Percentiles rank a stretch among this genome's conserved stretches.
phyloP scores from a whole-genome alignment of 1,140 invertebrate genomes.

The Proctacanthus coquilletti region DNA sequence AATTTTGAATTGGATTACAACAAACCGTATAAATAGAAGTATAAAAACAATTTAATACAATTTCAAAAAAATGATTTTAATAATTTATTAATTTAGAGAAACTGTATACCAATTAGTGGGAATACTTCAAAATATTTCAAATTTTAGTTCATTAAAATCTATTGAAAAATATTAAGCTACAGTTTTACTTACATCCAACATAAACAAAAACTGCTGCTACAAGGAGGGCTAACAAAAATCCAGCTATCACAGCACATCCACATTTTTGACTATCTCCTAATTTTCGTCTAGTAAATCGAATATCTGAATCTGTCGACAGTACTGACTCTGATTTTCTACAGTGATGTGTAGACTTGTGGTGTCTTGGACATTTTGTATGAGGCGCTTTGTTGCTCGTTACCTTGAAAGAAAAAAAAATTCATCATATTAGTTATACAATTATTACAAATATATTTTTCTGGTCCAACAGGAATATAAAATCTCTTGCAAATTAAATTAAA shows the following conservation, averaged over 20 bases:
- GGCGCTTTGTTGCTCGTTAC: constrained; percentile 4
- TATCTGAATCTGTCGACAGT: constrained; percentile 67
- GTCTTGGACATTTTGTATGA: constrained; percentile 16
- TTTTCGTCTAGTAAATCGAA: constrained; percentile 67
- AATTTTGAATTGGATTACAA: no score
- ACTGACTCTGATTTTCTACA: constrained; percentile 53
- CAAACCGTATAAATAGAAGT: no score
- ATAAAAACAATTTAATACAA: no score
- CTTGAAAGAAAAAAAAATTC: constrained; percentile 4
- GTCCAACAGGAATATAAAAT: not conserved
- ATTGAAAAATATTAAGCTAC: constrained; percentile 2
- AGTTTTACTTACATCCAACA: constrained; percentile 79
- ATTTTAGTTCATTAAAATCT: no score
- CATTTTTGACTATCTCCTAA: constrained; percentile 61
- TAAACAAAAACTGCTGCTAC: constrained; percentile 70
- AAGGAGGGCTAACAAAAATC: constrained; percentile 62
- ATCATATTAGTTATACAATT: not conserved
- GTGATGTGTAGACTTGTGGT: constrained; percentile 17
- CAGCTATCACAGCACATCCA: constrained; percentile 69
- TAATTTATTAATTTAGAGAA: no score
- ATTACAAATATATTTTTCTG: not conserved
- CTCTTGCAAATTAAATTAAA: no score
- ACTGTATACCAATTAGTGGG: no score
- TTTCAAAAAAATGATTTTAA: no score
- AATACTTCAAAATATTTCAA: no score